Base-by-base conservation (phyloP, 2,113 vertebrate species). In the Ictidomys tridecemlineatus region DNA sequence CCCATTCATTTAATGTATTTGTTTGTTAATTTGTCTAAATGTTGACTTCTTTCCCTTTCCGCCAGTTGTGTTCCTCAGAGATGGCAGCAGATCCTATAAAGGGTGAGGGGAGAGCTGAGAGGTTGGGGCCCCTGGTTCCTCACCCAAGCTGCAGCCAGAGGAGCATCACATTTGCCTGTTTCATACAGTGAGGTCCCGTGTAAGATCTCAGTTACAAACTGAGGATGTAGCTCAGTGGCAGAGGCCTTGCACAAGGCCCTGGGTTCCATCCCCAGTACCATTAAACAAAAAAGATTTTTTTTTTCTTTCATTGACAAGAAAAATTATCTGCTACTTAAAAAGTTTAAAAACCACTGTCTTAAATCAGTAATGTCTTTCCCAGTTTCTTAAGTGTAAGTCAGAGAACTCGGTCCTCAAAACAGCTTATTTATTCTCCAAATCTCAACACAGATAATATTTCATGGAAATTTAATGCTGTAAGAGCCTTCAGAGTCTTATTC, bases 291-390 rank as follows among this genome's bases (percentile, higher is more conserved):
- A 45, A 45, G 45, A 61, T 18, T 6, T 20, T 16, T 18, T 56
- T 56, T 56, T 61, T 61, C 58, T 69, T 32, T 69, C 67, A 69
- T 69, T 69, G 5, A 34, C 32, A 80, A 80, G 74, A 67, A 11
- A 56, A 26, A 24, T 42, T 48, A 24, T 76, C 86, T 70, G 32
- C 63, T 22, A 28, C 22, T 85, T 93, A 32, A 91, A 42, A 48
- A 32, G 17, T 82, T 95, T 93, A 63, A 82, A 90, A 93, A 78
- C 17, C 11, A 69, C 67, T 77, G 13, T 88, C 77, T 94, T 89
- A 93, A 88, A 70, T 72, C 91, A 77, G 63, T 84, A 45, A 9
- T 14, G 22, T 87, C 42, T 72, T 83, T 79, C 61, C 76, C 37
- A 78, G 12, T n/a, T 92, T 92, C 58, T 84, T 74, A 78, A 87